Percentiles rank a stretch among this genome's conserved stretches.
These are phyloP conservation scores for Tetrao urogallus DNA, from an alignment of 2,113 vertebrate genomes.

Conservation along the genomic window DNA sequence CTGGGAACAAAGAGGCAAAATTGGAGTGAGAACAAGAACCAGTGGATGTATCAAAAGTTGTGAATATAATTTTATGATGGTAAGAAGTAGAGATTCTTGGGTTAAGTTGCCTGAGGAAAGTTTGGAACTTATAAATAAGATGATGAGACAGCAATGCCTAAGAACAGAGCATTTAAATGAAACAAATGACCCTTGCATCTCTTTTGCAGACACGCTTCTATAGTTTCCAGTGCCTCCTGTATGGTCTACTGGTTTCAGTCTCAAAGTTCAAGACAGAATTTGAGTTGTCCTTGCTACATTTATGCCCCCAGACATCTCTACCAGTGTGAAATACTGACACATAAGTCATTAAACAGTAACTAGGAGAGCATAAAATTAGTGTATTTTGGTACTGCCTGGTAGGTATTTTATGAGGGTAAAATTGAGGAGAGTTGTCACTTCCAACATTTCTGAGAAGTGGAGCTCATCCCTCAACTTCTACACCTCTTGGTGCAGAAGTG, in stretches of 20 bases:
- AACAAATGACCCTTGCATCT: background rate
- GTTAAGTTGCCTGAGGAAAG: background rate
- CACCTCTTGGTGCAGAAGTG: background rate
- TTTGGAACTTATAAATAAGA: too few relatives aligned
- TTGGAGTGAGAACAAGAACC: background rate
- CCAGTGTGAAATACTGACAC: background rate
- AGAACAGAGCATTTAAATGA: background rate
- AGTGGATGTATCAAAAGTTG: background rate
- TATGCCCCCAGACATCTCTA: background rate
- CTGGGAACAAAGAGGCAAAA: background rate
- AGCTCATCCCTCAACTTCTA: background rate
- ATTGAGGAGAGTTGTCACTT: background rate
- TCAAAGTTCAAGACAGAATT: background rate
- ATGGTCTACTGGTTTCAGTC: background rate
- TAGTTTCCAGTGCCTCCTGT: background rate
- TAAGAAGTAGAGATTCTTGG: background rate
- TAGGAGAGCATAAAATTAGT: background rate
- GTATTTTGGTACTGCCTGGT: rapidly evolving
- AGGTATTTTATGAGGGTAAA: background rate
- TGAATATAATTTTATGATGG: background rate
- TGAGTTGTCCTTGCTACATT: background rate
- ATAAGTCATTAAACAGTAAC: background rate
- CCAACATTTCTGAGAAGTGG: background rate
- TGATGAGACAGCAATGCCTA: too few relatives aligned
- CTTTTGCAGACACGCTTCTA: background rate